Conservation (phyloP, 2,888 invertebrate species). For the Acronicta alni region DNA sequence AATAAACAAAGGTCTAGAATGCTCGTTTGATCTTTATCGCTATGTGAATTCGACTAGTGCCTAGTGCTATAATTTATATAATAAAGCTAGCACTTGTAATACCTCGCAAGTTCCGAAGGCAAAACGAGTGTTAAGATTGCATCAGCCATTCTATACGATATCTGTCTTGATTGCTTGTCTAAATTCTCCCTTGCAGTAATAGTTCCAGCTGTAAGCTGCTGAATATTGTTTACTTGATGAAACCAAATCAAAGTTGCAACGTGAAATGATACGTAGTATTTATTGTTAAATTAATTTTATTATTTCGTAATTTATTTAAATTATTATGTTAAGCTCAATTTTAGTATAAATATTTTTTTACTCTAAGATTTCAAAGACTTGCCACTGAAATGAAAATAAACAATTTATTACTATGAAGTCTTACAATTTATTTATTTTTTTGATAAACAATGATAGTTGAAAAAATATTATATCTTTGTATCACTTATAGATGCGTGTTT, state of each 20-base stretch:
- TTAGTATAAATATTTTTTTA: conserved; percentile 35
- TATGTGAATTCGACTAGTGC: conserved; percentile 33
- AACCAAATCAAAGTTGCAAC: conserved; percentile 82
- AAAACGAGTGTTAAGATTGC: conserved; percentile 34
- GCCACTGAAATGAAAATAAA: conserved; percentile 62
- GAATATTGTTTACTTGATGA: conserved; percentile 58
- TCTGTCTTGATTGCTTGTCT: conserved; percentile 43
- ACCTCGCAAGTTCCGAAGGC: conserved; percentile 1
- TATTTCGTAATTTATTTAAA: conserved; percentile 63
- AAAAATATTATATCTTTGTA: no score
- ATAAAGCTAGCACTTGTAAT: conserved; percentile 1
- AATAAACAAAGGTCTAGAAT: conserved; percentile 6
- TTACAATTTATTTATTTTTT: background rate
- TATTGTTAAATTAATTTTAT: conserved; percentile 65
- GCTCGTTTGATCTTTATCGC: background rate
- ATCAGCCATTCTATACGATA: conserved; percentile 31
- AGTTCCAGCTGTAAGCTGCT: conserved; percentile 18
- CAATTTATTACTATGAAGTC: background rate
- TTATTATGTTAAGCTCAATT: conserved; percentile 50
- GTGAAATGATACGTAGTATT: conserved; percentile 63
- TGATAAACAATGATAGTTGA: no score
- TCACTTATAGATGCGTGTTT: no score
- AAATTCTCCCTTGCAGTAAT: conserved; percentile 18
- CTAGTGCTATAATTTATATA: background rate
- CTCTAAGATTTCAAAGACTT: conserved; percentile 67